Evolutionary conservation across 2,797 vertebrate genomes (phyloP).

Genomic region (Dromococcyx pavoninus): DNA sequence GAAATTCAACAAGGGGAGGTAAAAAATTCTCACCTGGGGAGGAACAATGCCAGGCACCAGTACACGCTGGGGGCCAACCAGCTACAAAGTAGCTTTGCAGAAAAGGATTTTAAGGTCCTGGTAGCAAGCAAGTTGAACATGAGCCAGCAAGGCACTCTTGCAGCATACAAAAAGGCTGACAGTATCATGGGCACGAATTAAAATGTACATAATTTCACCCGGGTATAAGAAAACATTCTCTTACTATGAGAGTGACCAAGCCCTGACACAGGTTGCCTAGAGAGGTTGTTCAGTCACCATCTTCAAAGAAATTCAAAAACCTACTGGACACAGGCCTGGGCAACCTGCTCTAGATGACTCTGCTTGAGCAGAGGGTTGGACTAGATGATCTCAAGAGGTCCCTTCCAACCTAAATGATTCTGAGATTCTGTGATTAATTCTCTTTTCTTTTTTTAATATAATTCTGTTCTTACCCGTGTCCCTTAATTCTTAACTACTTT

Average conservation of each 20-base stretch:
- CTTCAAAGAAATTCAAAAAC: neutral
- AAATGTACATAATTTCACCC: neutral
- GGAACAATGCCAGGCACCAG: neutral
- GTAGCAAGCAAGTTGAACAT: neutral
- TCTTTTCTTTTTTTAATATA: neutral
- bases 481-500: neutral
- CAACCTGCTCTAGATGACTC: neutral
- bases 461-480: neutral
- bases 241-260: too few relatives aligned
- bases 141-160: neutral
- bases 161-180: neutral
- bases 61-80: neutral
- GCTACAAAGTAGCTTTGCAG: neutral
- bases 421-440: neutral
- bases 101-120: neutral
- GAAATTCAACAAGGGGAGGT: neutral
- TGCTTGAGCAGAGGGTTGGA: neutral
- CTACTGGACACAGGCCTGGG: neutral
- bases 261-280: neutral
- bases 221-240: neutral
- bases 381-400: neutral
- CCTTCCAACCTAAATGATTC: neutral
- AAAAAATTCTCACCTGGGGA: neutral
- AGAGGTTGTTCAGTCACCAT: neutral
- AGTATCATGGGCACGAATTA: neutral